Conservation (phyloP, 2,113 vertebrate genomes). For the Leiothrix lutea region DNA sequence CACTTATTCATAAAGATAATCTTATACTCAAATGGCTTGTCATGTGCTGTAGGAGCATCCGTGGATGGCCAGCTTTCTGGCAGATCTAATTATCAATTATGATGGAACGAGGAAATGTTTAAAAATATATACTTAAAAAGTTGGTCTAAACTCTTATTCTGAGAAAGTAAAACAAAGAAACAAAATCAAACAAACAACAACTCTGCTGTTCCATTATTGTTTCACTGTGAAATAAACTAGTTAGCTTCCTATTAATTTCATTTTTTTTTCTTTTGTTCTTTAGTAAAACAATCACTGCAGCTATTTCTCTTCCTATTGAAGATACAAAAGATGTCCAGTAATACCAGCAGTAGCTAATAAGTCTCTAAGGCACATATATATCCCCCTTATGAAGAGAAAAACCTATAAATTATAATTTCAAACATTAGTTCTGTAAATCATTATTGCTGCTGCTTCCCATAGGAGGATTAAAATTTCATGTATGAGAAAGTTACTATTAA, state of each 20-base stretch:
- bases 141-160: neutral
- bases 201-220: neutral
- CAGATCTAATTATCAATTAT: neutral
- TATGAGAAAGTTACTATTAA: neutral
- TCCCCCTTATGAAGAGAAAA: neutral
- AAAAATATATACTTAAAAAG: neutral
- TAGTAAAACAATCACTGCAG: neutral
- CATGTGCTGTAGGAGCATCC: no score
- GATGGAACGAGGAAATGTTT: neutral
- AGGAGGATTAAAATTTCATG: neutral
- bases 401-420: neutral
- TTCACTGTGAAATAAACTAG: neutral
- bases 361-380: neutral
- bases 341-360: neutral
- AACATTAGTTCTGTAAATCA: neutral
- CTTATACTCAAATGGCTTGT: neutral
- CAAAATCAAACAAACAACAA: neutral
- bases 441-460: neutral
- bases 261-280: neutral
- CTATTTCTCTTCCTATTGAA: neutral
- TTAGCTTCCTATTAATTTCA: neutral
- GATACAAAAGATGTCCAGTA: neutral
- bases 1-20: slow-evolving; percentile 10
- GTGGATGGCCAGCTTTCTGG: no score
- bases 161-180: neutral